phyloP scores from a whole-genome alignment of 2,797 vertebrate genomes.

The Fistularia commersonii region DNA sequence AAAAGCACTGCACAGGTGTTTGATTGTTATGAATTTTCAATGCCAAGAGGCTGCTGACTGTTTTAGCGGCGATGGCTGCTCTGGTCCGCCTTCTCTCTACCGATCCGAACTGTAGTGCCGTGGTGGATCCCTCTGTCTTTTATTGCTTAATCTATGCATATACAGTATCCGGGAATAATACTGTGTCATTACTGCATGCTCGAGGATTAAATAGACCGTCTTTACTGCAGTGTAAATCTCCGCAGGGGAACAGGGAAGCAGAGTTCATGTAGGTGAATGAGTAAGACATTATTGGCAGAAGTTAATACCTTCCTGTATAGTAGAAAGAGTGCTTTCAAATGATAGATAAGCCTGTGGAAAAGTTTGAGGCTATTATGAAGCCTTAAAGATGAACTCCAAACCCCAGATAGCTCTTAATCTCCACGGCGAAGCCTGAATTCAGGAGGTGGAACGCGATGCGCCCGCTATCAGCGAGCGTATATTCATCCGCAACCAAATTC shows the following conservation, averaged over 20 bases:
- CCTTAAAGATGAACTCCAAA: constrained; percentile 36
- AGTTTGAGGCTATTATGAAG: constrained; percentile 32
- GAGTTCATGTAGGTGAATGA: constrained; percentile 25
- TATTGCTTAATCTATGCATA: constrained; percentile 8
- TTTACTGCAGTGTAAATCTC: constrained; percentile 24
- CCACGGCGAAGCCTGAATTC: constrained; percentile 14
- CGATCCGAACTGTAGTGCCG: neutral
- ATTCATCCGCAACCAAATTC: too few relatives aligned
- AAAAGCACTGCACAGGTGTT: constrained; percentile 61
- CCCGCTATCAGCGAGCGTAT: neutral
- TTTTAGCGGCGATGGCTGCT: constrained; percentile 10
- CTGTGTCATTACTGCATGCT: constrained; percentile 5
- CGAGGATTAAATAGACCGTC: constrained; percentile 17
- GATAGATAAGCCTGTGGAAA: constrained; percentile 51
- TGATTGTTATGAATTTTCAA: constrained; percentile 57
- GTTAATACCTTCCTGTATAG: constrained; percentile 32
- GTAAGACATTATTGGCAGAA: constrained; percentile 31
- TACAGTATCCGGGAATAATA: constrained; percentile 17
- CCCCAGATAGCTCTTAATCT: constrained; percentile 39
- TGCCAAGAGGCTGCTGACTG: constrained; percentile 19
- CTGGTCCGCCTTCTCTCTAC: constrained; percentile 7
- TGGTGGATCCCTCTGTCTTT: constrained; percentile 5
- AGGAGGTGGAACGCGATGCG: constrained; percentile 13
- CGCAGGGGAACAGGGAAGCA: constrained; percentile 13
- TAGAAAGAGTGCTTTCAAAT: constrained; percentile 34